A percentile compares a stretch with the other conserved stretches of the same genome.
Conservation (phyloP, 1,140 invertebrate species). For the Diabrotica virgifera region DNA sequence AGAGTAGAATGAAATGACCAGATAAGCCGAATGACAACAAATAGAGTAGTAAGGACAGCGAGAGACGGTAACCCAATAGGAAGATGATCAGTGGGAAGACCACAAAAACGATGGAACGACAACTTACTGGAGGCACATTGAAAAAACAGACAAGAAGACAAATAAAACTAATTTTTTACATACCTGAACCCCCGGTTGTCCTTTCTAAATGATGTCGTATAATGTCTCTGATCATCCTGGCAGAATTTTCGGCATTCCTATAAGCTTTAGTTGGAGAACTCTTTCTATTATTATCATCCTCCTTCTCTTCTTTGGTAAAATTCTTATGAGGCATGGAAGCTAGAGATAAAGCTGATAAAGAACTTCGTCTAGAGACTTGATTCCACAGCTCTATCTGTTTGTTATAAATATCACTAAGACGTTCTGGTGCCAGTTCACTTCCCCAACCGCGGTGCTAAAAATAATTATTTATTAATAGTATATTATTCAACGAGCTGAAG, state of each 20-base stretch:
- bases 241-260: constrained; percentile 52
- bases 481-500: too few relatives aligned
- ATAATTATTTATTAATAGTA: too few relatives aligned
- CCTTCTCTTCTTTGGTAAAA: constrained; percentile 82
- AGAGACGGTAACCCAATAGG: too few relatives aligned
- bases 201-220: constrained; percentile 69
- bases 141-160: too few relatives aligned
- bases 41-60: too few relatives aligned
- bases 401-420: constrained; percentile 71
- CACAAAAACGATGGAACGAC: too few relatives aligned
- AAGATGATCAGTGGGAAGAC: too few relatives aligned
- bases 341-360: constrained; percentile 82
- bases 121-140: too few relatives aligned
- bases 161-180: too few relatives aligned
- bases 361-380: constrained; percentile 82
- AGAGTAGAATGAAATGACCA: too few relatives aligned
- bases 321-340: constrained; percentile 79
- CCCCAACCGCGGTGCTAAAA: constrained; percentile 85
- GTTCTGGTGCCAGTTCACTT: constrained; percentile 77
- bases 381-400: constrained; percentile 84
- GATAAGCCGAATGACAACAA: too few relatives aligned
- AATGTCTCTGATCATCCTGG: constrained; percentile 53
- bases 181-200: constrained; percentile 63
- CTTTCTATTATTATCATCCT: constrained; percentile 80
- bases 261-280: constrained; percentile 62